Percentiles rank a stretch among this genome's conserved stretches.
phyloP scores from a whole-genome alignment of 2,113 vertebrate genomes.

The Ibidorhyncha struthersii region DNA sequence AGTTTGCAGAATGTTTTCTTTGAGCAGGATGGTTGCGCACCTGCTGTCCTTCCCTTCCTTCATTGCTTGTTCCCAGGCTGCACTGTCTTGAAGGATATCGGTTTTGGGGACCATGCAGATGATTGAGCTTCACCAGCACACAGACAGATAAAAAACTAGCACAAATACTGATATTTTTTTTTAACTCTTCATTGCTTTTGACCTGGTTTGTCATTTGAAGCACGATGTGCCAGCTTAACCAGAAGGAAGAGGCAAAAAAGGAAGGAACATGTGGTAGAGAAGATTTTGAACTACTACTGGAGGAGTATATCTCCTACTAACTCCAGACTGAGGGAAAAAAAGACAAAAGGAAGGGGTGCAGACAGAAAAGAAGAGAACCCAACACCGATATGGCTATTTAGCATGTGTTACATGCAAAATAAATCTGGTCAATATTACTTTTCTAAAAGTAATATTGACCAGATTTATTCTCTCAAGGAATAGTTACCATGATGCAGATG shows the following conservation, averaged over 20 bases:
- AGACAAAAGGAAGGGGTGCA: not conserved
- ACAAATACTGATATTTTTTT: not conserved
- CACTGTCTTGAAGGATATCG: not conserved
- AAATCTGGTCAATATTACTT: not conserved
- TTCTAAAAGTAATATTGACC: too few relatives aligned
- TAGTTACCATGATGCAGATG: not conserved
- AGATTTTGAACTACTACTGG: not conserved
- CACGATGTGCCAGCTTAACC: not conserved
- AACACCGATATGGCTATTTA: not conserved
- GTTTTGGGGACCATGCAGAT: not conserved
- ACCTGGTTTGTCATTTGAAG: not conserved
- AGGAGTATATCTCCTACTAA: fast-evolving
- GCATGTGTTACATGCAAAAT: not conserved
- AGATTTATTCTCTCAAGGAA: not conserved
- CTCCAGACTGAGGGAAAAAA: not conserved
- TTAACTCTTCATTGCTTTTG: not conserved
- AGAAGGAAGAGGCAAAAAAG: not conserved
- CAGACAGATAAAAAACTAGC: not conserved
- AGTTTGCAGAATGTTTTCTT: not conserved
- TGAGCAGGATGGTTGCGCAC: not conserved
- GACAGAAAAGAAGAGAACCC: not conserved
- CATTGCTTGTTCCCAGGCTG: not conserved
- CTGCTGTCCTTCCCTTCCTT: not conserved
- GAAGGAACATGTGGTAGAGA: not conserved
- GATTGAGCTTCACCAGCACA: not conserved